Percentiles rank a stretch among this genome's conserved stretches.
Evolutionary conservation across 2,797 vertebrate genomes (phyloP).

Genomic region (Novumbra hubbsi): DNA sequence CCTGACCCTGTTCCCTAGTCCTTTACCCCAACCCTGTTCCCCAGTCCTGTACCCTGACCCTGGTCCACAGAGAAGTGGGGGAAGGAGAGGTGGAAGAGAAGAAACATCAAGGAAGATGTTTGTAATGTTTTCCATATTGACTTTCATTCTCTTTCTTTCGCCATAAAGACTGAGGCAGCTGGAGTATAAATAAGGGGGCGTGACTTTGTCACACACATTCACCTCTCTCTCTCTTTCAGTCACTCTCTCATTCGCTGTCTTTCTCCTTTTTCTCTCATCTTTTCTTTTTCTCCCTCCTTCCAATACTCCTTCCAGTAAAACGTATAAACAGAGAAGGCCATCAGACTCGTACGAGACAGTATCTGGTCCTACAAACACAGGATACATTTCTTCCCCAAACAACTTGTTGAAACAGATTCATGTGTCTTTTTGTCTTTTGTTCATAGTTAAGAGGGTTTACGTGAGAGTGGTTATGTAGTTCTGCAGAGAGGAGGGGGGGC

Average conservation of each 20-base stretch:
- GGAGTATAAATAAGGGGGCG: slow-evolving; percentile 76
- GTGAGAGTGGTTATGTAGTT: no score
- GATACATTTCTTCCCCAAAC: background rate
- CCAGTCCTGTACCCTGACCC: no score
- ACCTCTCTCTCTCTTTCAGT: background rate
- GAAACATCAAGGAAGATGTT: slow-evolving; percentile 70
- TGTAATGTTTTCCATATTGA: slow-evolving; percentile 86
- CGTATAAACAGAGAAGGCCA: background rate
- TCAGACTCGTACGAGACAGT: background rate
- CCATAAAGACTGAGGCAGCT: slow-evolving; percentile 77
- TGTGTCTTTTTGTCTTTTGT: background rate
- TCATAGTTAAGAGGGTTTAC: background rate
- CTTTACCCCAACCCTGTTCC: background rate
- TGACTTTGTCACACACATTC: slow-evolving; percentile 17
- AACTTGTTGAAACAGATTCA: background rate
- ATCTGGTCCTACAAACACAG: background rate
- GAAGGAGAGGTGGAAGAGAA: slow-evolving; percentile 51
- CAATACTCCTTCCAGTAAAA: background rate
- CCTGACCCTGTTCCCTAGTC: background rate
- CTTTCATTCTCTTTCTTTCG: slow-evolving; percentile 61
- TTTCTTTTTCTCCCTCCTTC: background rate
- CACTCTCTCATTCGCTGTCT: background rate
- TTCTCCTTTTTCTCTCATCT: background rate
- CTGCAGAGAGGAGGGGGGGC: no score
- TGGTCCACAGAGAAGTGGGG: slow-evolving; percentile 10